Evolutionary conservation across 2,888 invertebrate genomes (phyloP).

Genomic region (Eupeodes luniger): DNA sequence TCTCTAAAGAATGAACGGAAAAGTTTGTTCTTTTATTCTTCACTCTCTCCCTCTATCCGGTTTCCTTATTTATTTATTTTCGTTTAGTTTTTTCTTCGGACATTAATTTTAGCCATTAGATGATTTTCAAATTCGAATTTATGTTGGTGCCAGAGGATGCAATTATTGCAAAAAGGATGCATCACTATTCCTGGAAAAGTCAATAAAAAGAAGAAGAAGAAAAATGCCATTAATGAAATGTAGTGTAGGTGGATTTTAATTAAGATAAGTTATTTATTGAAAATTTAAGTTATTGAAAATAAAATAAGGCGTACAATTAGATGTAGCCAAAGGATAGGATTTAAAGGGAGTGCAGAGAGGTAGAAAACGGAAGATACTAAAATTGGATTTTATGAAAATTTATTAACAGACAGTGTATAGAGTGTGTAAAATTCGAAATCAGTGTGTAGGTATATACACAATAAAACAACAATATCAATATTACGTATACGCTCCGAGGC

Average conservation of each 20-base stretch:
- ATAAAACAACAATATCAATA: too few relatives aligned
- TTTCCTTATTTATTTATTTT: conserved; percentile 6
- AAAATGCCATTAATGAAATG: not conserved
- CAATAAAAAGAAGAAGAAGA: not conserved
- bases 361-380: too few relatives aligned
- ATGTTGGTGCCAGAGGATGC: conserved; percentile 49
- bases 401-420: too few relatives aligned
- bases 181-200: conserved; percentile 54
- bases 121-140: conserved; percentile 67
- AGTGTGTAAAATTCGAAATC: too few relatives aligned
- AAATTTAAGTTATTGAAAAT: not conserved
- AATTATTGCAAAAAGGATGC: conserved; percentile 48
- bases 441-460: too few relatives aligned
- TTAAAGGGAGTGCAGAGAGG: too few relatives aligned
- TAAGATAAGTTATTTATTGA: not conserved
- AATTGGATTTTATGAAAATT: too few relatives aligned
- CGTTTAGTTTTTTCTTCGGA: conserved; percentile 65
- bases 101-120: conserved; percentile 65
- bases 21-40: conserved; percentile 11
- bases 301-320: not conserved
- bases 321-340: too few relatives aligned
- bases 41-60: not conserved
- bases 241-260: not conserved
- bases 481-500: too few relatives aligned
- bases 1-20: conserved; percentile 27